phyloP scores from a whole-genome alignment of 2,888 invertebrate species.

The Dasypolia templi region DNA sequence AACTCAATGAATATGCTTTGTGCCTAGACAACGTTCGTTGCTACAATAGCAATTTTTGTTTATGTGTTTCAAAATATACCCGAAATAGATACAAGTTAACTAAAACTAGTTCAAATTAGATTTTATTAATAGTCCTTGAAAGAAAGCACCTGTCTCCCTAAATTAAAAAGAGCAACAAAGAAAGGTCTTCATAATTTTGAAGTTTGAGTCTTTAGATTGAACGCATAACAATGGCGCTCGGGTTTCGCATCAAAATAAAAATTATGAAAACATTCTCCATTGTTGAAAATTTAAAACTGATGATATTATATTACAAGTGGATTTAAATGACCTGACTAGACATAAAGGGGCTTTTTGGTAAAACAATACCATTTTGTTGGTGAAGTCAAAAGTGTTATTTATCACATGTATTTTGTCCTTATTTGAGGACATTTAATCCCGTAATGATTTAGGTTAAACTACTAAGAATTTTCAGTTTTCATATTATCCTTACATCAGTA shows the following conservation, averaged over 20 bases:
- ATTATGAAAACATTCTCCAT: conserved; percentile 31
- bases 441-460: neutral
- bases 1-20: neutral
- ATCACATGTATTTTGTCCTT: neutral
- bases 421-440: neutral
- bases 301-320: neutral
- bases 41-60: neutral
- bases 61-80: neutral
- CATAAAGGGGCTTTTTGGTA: neutral
- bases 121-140: neutral
- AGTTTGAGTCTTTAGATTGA: conserved; percentile 37
- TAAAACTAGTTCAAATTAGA: conserved; percentile 5
- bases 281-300: conserved; percentile 37
- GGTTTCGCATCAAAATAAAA: conserved; percentile 36
- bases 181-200: conserved; percentile 30
- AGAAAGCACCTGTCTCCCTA: neutral
- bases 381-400: no score
- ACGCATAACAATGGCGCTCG: conserved; percentile 38
- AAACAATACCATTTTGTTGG: neutral
- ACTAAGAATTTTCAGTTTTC: neutral
- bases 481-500: neutral
- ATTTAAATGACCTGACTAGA: conserved; percentile 13
- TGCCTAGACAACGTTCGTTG: neutral
- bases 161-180: conserved; percentile 35
- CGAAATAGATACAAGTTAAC: neutral